Evolutionary conservation across 2,797 vertebrate genomes (phyloP).

Genomic region (Acropternis orthonyx): DNA sequence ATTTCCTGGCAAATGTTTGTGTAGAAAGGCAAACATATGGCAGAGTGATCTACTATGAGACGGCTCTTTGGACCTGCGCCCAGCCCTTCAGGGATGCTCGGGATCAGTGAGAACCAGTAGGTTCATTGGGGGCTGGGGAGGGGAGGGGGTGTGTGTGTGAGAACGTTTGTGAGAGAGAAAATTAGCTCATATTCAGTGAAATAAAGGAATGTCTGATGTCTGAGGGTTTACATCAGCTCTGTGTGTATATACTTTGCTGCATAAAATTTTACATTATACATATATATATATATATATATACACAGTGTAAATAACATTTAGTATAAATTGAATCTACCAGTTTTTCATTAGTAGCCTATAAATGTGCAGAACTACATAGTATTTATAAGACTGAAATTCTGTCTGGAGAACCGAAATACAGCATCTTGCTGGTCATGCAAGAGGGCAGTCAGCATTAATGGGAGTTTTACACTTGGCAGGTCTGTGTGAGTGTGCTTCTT

Average conservation of each 20-base stretch:
- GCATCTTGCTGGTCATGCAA: background rate
- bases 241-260: background rate
- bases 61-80: background rate
- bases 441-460: background rate
- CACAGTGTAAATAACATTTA: background rate
- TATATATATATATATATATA: background rate
- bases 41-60: background rate
- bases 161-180: background rate
- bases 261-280: background rate
- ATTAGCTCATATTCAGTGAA: background rate
- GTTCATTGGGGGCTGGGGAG: background rate
- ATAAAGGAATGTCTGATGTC: background rate
- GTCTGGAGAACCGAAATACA: background rate
- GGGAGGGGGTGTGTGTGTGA: background rate
- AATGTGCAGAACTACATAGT: background rate
- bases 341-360: background rate
- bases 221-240: background rate
- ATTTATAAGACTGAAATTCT: background rate
- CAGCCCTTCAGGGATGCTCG: background rate
- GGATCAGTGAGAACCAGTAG: background rate
- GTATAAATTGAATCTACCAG: background rate
- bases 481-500: background rate
- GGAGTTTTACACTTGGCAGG: background rate
- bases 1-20: conserved; percentile 40
- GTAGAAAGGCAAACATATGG: conserved; percentile 19